phyloP scores from a whole-genome alignment of 2,797 vertebrate species.

The Xiphophorus birchmanni region DNA sequence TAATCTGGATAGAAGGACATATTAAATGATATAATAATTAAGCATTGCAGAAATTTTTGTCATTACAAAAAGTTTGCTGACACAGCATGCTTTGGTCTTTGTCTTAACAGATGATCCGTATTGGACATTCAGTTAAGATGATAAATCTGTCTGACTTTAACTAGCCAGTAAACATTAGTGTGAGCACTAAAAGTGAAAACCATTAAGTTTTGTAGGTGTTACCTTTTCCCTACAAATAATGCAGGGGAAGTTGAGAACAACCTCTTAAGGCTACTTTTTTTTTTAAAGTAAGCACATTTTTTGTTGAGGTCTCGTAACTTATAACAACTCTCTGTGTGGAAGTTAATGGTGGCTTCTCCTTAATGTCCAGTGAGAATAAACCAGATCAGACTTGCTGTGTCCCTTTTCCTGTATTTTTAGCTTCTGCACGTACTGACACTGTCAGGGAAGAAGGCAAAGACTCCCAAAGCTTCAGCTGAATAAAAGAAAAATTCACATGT shows the following conservation, averaged over 20 bases:
- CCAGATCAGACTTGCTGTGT: conserved; percentile 11
- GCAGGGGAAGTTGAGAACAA: conserved; percentile 8
- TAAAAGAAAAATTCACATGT: conserved; percentile 19
- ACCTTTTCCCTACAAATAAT: neutral
- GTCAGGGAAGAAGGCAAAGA: conserved; percentile 5
- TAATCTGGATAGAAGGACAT: neutral
- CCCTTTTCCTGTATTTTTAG: conserved; percentile 13
- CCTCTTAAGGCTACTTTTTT: conserved; percentile 19
- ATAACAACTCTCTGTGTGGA: conserved; percentile 6
- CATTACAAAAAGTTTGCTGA: neutral
- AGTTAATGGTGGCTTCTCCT: neutral
- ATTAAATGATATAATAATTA: neutral
- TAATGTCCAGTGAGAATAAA: conserved; percentile 24
- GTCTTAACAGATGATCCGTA: neutral
- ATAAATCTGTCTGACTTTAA: neutral
- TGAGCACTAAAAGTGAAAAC: neutral
- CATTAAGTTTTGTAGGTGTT: conserved; percentile 25
- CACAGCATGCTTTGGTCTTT: neutral
- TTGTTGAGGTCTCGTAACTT: conserved; percentile 3
- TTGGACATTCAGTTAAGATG: neutral
- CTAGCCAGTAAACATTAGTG: neutral
- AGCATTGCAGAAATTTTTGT: no score
- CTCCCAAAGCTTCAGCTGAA: conserved; percentile 1
- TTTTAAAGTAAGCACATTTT: neutral
- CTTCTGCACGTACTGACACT: conserved; percentile 26